These are phyloP conservation scores for Heliothis peltigera DNA, from an alignment of 2,888 invertebrate species.

Conservation along the genomic window DNA sequence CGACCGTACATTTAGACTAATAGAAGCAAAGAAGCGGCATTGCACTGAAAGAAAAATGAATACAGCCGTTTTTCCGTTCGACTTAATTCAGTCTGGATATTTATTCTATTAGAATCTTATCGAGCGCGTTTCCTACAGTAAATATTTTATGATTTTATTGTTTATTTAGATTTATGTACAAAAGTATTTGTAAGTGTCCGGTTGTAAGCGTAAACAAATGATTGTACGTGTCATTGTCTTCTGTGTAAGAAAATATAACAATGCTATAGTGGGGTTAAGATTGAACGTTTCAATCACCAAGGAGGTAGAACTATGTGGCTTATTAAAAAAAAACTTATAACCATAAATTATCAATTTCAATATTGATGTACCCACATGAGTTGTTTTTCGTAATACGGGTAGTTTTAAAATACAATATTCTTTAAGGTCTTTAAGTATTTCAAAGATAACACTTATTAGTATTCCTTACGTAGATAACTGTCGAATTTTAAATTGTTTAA, in stretches of 20 bases:
- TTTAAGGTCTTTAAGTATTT: too few species aligned
- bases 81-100: neutral
- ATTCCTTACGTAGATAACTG: constrained; percentile 36
- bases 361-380: constrained; percentile 16
- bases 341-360: too few species aligned
- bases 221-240: neutral
- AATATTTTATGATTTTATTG: constrained; percentile 24
- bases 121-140: constrained; percentile 14
- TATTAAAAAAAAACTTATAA: too few species aligned
- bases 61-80: neutral
- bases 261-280: neutral
- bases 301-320: too few species aligned
- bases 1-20: too few species aligned
- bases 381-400: neutral
- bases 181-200: neutral
- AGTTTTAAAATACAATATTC: too few species aligned
- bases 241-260: neutral
- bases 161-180: constrained; percentile 1
- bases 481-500: constrained; percentile 26
- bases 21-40: too few species aligned
- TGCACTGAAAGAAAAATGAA: too few species aligned
- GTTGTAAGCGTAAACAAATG: neutral
- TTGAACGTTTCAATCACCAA: neutral
- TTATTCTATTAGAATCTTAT: constrained; percentile 10
- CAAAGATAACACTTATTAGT: constrained; percentile 25